Percentiles rank a stretch among this genome's conserved stretches.
These are phyloP conservation scores for Phalera bucephala DNA, from an alignment of 2,888 invertebrate genomes.

Conservation along the genomic window DNA sequence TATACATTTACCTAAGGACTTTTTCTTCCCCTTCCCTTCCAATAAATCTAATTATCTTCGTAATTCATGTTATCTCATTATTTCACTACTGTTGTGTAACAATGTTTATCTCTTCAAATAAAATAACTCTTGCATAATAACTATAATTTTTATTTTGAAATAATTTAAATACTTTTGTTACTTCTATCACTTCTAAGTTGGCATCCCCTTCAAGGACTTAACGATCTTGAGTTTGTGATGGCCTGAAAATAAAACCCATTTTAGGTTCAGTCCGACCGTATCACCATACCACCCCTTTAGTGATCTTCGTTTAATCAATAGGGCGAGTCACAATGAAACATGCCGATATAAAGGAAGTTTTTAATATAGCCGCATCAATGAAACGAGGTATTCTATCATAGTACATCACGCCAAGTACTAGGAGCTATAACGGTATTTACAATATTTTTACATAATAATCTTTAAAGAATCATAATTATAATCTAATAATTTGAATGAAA, in stretches of 20 bases:
- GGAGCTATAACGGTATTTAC: constrained; percentile 69
- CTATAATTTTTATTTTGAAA: constrained; percentile 78
- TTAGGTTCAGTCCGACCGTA: constrained; percentile 32
- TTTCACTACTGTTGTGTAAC: constrained; percentile 20
- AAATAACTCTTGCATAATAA: constrained; percentile 67
- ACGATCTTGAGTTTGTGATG: constrained; percentile 56
- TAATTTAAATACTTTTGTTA: constrained; percentile 79
- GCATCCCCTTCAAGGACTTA: constrained; percentile 66
- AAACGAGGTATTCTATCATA: constrained; percentile 67
- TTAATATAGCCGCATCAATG: constrained; percentile 72
- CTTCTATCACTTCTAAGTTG: constrained; percentile 76
- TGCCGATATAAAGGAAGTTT: constrained; percentile 63
- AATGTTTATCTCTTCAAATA: constrained; percentile 51
- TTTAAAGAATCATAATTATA: constrained; percentile 31
- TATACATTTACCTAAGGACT: constrained; percentile 87
- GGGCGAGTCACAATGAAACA: constrained; percentile 49
- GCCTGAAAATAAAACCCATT: constrained; percentile 74
- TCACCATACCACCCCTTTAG: constrained; percentile 7
- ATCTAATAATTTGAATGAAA: constrained; percentile 33
- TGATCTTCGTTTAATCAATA: constrained; percentile 6
- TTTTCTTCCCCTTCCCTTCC: constrained; percentile 87
- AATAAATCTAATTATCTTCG: constrained; percentile 32
- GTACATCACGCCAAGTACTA: constrained; percentile 67
- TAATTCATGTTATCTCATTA: constrained; percentile 24
- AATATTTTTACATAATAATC: constrained; percentile 58